Base-by-base conservation (phyloP, 2,113 vertebrate species). In the Sprattus sprattus region DNA sequence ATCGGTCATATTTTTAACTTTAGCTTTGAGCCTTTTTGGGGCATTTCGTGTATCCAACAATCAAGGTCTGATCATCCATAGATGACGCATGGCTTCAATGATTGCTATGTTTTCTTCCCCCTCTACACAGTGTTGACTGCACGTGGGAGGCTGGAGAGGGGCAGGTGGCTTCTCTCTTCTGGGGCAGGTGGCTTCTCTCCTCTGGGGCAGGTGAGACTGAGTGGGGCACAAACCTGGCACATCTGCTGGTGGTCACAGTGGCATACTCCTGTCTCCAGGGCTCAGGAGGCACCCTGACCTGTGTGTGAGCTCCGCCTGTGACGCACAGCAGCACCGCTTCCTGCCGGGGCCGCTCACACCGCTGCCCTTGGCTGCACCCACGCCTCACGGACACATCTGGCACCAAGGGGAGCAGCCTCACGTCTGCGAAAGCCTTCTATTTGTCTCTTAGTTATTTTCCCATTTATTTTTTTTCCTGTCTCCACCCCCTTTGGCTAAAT, bases 231-330 rank as follows among this genome's bases (percentile, higher is more conserved):
- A 89, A 85, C 82, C 78, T 88, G 81, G 71, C 84, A 84, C 86
- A 90, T 92, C 91, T 91, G 90, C 90, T 90, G 87, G 86, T 89
- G 87, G 92, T 93, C 91, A 93, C 89, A 90, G 89, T 75, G 82
- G 86, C 83, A 52, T 84, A 90, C 86, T 49, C 91, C 89, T 81
- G 85, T 88, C 86, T 81, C 82, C 81, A 45, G 82, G 78, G 13
- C 85, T 86, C 87, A 85, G 82, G 85, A 89, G 88, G 81, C 84
- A 89, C 10, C 88, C 83, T 90, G 90, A 93, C 91, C 93, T 89
- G 85, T 87, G 85, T 87, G 20, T 89, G 89, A 91, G 90, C 84
- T 84, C 86, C 84, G 89, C 88, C 86, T 90, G 50, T 82, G 83
- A 60, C 10, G 88, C 88, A 87, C 86, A 84, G 83, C 85, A 67